Evolutionary conservation across 2,797 vertebrate genomes (phyloP), one percentile per base, ranked within the genome.

Genomic region (Scleropages formosus): DNA sequence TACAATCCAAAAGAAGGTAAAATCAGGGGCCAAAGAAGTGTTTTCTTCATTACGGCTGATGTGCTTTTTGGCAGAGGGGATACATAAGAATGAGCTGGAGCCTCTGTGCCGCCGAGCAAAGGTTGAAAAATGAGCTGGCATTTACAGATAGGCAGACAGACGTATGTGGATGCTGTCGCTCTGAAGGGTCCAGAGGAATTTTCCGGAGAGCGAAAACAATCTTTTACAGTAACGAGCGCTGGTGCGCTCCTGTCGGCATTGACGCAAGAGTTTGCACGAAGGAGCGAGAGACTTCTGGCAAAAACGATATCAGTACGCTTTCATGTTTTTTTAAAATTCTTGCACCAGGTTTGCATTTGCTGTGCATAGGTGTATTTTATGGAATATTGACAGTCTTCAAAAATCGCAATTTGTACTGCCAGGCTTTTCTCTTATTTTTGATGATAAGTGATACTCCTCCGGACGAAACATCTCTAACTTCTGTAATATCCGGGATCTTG

Each of bases 121-220:
- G 83, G 83, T 82, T 87, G 87, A 90, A 84, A 89, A 89, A 90
- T 80, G 85, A 88, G 87, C 87, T 90, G 90, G 85, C 87, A 88
- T 88, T 88, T 87, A 78, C 82, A 89, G 87, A 87, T 87, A 89
- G 89, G 87, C 87, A 87, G 85, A 78, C 82, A 66, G 31, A 39
- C 46, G 46, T 84, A 86, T 85, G 84, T 82, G 84, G 87, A 89
- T 84, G 82, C 83, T 87, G 84, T 84, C 84, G 78, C 82, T 85
- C 82, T 67, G 80, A 84, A 77, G 78, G 79, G 69, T 87, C 82
- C 75, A 78, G 84, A 82, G 80, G 75, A 81, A 83, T 81, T 83
- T 85, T 79, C 73, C 16, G 80, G 64, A 79, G 84, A 82, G 85
- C 31, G 83, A 59, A 84, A 86, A 85, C 84, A 78, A 74, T 53